Conservation (phyloP, 2,113 vertebrate species). For the Coreoperca whiteheadi region DNA sequence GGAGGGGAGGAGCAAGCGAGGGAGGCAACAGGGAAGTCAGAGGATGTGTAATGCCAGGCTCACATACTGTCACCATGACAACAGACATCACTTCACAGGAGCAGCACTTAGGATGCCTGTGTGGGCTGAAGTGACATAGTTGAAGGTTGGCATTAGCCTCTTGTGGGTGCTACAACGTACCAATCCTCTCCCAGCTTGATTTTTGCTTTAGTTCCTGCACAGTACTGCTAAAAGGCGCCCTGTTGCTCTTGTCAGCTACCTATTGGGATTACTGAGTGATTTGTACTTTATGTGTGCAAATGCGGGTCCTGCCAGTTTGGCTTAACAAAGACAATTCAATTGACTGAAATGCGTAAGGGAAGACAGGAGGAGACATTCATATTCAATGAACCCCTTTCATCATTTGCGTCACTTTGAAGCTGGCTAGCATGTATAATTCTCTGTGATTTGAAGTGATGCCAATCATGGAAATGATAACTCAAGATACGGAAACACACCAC, state of each 20-base stretch:
- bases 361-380: constrained; percentile 70
- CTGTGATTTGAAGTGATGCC: constrained; percentile 73
- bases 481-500: constrained; percentile 44
- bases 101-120: constrained; percentile 82
- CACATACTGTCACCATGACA: constrained; percentile 84
- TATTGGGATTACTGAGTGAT: constrained; percentile 49
- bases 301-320: constrained; percentile 70
- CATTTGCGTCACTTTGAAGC: constrained; percentile 74
- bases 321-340: constrained; percentile 71
- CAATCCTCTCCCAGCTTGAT: constrained; percentile 39
- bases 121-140: constrained; percentile 81
- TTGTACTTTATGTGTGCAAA: constrained; percentile 68
- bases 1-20: constrained; percentile 31
- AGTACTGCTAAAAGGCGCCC: constrained; percentile 35
- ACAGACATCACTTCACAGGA: constrained; percentile 85
- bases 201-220: constrained; percentile 34
- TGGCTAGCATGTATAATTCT: constrained; percentile 77
- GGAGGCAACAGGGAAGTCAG: constrained; percentile 70
- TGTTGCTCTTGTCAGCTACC: constrained; percentile 54
- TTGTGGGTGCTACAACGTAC: constrained; percentile 65
- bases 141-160: constrained; percentile 79
- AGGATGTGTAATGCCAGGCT: constrained; percentile 74
- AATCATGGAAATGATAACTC: constrained; percentile 67
- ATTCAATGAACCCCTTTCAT: constrained; percentile 76
- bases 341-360: constrained; percentile 39